A percentile compares a stretch with the other conserved stretches of the same genome.
Evolutionary conservation across 2,113 vertebrate genomes (phyloP).

Genomic region (Notarius lentiginosus): DNA sequence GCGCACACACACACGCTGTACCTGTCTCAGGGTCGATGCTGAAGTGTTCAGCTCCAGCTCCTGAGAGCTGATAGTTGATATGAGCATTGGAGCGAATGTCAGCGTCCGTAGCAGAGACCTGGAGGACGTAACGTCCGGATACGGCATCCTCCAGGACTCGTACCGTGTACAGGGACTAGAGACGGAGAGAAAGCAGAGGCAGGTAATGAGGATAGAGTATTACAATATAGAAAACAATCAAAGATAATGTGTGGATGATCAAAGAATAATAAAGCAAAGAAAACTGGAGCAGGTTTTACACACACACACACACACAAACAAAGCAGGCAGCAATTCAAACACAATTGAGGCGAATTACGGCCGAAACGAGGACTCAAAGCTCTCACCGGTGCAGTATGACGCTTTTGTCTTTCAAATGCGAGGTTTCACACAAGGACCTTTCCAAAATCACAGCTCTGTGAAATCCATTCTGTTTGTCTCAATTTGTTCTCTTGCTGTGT

Average conservation of each 20-base stretch:
- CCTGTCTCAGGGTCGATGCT: conserved; percentile 86
- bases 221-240: too few species aligned
- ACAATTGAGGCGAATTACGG: conserved; percentile 24
- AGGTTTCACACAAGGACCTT: conserved; percentile 43
- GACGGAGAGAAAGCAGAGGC: conserved; percentile 12
- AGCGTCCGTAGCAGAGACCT: conserved; percentile 87
- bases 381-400: conserved; percentile 19
- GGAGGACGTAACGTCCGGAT: conserved; percentile 84
- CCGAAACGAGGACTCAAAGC: neutral
- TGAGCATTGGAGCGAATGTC: conserved; percentile 96
- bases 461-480: neutral
- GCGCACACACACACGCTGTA: conserved; percentile 57
- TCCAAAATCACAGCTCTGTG: conserved; percentile 34
- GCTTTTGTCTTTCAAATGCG: conserved; percentile 43
- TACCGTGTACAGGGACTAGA: conserved; percentile 82
- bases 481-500: neutral
- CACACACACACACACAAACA: conserved; percentile 6
- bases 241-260: neutral
- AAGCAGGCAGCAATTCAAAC: conserved; percentile 3
- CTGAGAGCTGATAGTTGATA: conserved; percentile 85
- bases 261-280: neutral
- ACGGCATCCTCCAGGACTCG: conserved; percentile 85
- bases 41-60: conserved; percentile 86
- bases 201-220: neutral
- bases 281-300: neutral